Conservation (phyloP, 2,113 vertebrate genomes). For the Phrynocephalus versicolor region DNA sequence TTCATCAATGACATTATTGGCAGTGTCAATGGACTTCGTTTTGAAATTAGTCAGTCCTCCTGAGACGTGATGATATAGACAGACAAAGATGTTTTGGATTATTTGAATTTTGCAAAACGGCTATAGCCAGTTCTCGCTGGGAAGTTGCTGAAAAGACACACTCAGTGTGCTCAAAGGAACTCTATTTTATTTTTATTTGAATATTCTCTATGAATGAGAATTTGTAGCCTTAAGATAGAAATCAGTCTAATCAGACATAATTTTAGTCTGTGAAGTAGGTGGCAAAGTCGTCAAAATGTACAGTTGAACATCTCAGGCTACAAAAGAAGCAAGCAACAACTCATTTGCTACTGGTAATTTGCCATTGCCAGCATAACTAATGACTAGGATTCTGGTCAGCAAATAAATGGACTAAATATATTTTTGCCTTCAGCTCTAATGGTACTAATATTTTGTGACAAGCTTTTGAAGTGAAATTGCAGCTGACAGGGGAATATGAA, state of each 20-base stretch:
- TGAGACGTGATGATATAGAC: constrained; percentile 4
- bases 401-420: too few species aligned
- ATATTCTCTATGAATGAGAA: neutral
- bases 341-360: too few species aligned
- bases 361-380: too few species aligned
- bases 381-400: too few species aligned
- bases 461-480: too few species aligned
- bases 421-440: too few species aligned
- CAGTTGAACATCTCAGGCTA: neutral
- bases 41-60: neutral
- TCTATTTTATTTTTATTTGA: too few species aligned
- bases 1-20: neutral
- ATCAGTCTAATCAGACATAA: neutral
- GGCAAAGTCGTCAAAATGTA: neutral
- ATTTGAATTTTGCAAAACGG: neutral
- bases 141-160: neutral
- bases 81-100: neutral
- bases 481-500: too few species aligned
- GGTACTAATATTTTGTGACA: too few species aligned
- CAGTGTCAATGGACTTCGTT: neutral
- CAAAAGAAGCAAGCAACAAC: neutral
- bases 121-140: neutral
- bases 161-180: neutral
- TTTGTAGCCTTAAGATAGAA: neutral
- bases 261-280: neutral